Base-by-base conservation (phyloP, 2,888 invertebrate genomes). In the Epicampocera succincta region DNA sequence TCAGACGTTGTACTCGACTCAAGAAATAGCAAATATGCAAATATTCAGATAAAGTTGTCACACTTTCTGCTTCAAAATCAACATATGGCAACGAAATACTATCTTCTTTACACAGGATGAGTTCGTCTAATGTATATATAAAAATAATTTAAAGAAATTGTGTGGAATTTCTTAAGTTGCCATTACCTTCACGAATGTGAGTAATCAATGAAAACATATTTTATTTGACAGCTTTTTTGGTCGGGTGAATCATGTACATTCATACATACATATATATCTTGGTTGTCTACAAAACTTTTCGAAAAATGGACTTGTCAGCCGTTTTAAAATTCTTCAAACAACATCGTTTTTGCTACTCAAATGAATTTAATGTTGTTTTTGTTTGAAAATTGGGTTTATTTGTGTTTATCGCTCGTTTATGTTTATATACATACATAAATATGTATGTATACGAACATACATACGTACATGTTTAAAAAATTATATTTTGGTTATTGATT, bases 401-500 rank as follows among this genome's bases (percentile, higher is more conserved):
- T 66, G 48, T 15, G 5, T 58, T 44, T n/a, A 40, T 19, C 38
- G 12, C 38, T 3, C 25, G 13, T 58, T n/a, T n/a, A 42, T 50
- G 17, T 11, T 61, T 42, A 60, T 40, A 13, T 21, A 50, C 6
- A 60, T 3, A 61, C 29, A n/a, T n/a, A n/a, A n/a, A n/a, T n/a
- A n/a, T n/a, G n/a, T n/a, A n/a, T n/a, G n/a, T n/a, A 42, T 21
- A 17, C 29, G 17, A 42, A 25, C 29, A n/a, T 58, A 42, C 17
- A 4, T 9, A 48, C 3, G 21, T 9, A 48, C 21, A 12, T 54
- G 29, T 72, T 25, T 29, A 17, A 56, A 33, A 33, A 33, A 33
- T 42, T 17, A 29, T 61, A 44, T 69, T 50, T 72, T 56, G 48
- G n/a, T 65, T 77, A 85, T 85, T 86, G 87, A 86, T 86, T 88